Evolutionary conservation across 1,140 invertebrate genomes (phyloP), one percentile per base, ranked within the genome.

Genomic region (Drosophila bifasciata): DNA sequence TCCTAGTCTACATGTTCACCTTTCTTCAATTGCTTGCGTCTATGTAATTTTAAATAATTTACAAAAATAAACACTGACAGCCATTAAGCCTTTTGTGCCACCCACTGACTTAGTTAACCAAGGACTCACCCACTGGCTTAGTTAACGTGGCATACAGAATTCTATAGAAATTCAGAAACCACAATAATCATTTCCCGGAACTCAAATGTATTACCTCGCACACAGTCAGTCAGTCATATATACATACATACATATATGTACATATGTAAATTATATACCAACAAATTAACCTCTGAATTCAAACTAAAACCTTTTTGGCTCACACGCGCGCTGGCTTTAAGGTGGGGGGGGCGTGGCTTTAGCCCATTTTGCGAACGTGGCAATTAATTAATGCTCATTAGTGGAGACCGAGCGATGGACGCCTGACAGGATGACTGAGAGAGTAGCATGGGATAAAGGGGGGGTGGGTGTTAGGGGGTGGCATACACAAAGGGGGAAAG

Each of bases 381-480:
- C 83, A 86, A 86, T 86, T 86, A 86, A 86, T 86, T 86, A 88
- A 86, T 83, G 66, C 85, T 86, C 83, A 86, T 86, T 86, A 86
- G 83, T 81, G 76, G 66, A 55, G 69, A n/a, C 11, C 32, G 16
- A 41, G 36, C 59, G 44, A 59, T n/a, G 55, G 61, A 40, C 41
- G n/a, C 32, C 49, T 46, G 62, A 39, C 56, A 66, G 58, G 58
- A 44, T 49, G 58, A 51, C 21, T 51, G 57, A 40, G 39, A 28
- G 19, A 21, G 19, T 4, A 21, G 19, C 19, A 21, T 21, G n/a
- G n/a, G n/a, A 21, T 3, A 21, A 3, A 3, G 19, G 19, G 0
- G 19, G 19, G 19, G 19, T 19, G 19, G 19, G 19, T n/a, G n/a
- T n/a, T n/a, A n/a, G 19, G 19, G 2, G 3, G 19, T 0, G 19